Conservation (phyloP, 2,888 invertebrate genomes). For the Silvanus unidentatus region DNA sequence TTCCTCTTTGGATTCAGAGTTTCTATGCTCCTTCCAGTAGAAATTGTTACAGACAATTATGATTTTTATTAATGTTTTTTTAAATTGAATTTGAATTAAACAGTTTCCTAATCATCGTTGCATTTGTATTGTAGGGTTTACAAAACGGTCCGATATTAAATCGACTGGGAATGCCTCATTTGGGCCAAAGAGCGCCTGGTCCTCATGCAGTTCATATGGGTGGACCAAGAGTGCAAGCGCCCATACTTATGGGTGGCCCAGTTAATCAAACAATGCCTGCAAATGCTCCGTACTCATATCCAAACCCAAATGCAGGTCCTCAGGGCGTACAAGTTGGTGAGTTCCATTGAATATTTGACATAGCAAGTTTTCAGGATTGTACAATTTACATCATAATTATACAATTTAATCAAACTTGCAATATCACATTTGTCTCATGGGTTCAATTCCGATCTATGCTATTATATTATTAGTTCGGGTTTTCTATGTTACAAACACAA, state of each 20-base stretch:
- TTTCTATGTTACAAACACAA: too few relatives aligned
- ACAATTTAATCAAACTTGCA: constrained; percentile 1
- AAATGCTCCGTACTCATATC: constrained; percentile 49
- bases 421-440: too few relatives aligned
- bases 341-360: constrained; percentile 16
- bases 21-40: constrained; percentile 3
- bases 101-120: not conserved
- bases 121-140: constrained; percentile 54
- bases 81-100: constrained; percentile 2
- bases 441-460: too few relatives aligned
- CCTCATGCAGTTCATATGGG: constrained; percentile 48
- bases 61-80: not conserved
- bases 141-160: constrained; percentile 75
- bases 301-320: constrained; percentile 51
- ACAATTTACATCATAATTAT: not conserved
- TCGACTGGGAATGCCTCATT: constrained; percentile 45
- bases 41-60: constrained; percentile 11
- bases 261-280: constrained; percentile 53
- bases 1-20: not conserved
- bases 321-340: constrained; percentile 45
- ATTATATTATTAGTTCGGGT: too few relatives aligned
- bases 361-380: not conserved
- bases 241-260: constrained; percentile 48
- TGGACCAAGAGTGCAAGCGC: constrained; percentile 58
- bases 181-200: constrained; percentile 46